Base-by-base conservation (phyloP, 53 echinoderm and acorn worm species). In the Glandiceps talaboti region DNA sequence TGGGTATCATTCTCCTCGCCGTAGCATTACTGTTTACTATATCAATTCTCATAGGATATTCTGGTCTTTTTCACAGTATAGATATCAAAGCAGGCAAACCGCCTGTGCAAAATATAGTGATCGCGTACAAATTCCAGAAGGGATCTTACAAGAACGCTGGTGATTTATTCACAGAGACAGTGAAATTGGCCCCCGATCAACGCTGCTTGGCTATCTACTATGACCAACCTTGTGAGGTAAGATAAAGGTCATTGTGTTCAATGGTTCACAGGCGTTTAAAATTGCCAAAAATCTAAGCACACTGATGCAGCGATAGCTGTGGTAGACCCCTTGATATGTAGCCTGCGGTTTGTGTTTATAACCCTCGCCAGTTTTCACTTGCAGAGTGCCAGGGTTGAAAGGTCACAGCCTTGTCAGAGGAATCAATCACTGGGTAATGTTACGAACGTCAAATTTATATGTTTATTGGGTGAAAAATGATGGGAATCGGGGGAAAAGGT, bases 181-280 rank as follows among this genome's bases (percentile, higher is more conserved):
- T 76, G 1, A 87, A 84, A 45, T 28, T 82, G 1, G 91, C 88
- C 10, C 93, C 99, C 25, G 31, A 31, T 6, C 77, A 86, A 74
- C 85, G 91, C 26, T 80, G 83, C 30, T 84, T 93, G 79, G 99
- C 82, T 6, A 82, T 93, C 27, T 97, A 93, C 77, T 97, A 87
- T 79, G 99, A 97, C 77, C 89, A 93, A 74, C 99, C 99, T 0
- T 82, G 85, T 25, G 90, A 79, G 93, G 99, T 97, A 89, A 83
- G 32, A 26, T 28, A 76, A 75, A 14, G 27, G n/a, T n/a, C 64
- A 45, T 12, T 45, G 64, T 45, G 64, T 45, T 45, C 20, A 20
- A 45, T 12, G 64, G 64, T 45, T 45, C 20, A n/a, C 20, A 45
- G 64, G 20, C 6, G 64, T 45, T 45, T 20, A 20, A 45, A 45